These are phyloP conservation scores for Tachina grossa DNA, from an alignment of 2,888 invertebrate species.

Conservation along the genomic window DNA sequence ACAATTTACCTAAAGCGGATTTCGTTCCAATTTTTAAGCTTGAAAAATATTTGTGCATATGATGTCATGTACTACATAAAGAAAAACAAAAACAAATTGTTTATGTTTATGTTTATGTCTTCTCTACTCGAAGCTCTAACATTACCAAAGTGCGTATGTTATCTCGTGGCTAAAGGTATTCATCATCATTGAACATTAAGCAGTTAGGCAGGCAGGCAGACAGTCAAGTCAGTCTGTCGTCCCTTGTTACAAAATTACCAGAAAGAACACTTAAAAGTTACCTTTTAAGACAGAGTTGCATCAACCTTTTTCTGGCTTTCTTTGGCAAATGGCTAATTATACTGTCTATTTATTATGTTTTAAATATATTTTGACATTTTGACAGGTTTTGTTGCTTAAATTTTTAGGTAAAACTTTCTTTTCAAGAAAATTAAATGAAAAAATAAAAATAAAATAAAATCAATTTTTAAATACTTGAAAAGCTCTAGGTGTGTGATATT, in stretches of 20 bases:
- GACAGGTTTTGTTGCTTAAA: conserved; percentile 63
- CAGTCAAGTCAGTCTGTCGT: not conserved
- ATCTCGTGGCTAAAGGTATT: conserved; percentile 15
- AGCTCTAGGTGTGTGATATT: conserved; percentile 54
- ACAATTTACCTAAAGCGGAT: conserved; percentile 1
- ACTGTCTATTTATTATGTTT: conserved; percentile 62
- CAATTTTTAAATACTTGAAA: conserved; percentile 23
- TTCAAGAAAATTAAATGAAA: conserved; percentile 14
- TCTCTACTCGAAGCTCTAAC: conserved; percentile 27
- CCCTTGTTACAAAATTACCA: conserved; percentile 16
- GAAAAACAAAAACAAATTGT: not conserved
- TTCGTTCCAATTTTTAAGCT: conserved; percentile 13
- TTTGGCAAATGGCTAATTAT: conserved; percentile 48
- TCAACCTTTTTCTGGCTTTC: conserved; percentile 21
- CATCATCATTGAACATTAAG: conserved; percentile 32
- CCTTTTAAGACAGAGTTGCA: conserved; percentile 3
- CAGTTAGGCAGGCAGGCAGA: not conserved
- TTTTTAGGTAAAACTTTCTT: conserved; percentile 63
- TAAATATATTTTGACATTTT: conserved; percentile 71
- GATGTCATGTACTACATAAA: conserved; percentile 13
- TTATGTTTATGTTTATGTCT: conserved; percentile 5
- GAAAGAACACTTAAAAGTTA: conserved; percentile 34
- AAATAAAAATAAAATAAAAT: not conserved
- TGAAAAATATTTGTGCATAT: conserved; percentile 3
- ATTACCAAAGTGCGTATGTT: conserved; percentile 25